Percentiles rank a stretch among this genome's conserved stretches.
Evolutionary conservation across 2,888 invertebrate species (phyloP).

Genomic region (Drosophila affinis): DNA sequence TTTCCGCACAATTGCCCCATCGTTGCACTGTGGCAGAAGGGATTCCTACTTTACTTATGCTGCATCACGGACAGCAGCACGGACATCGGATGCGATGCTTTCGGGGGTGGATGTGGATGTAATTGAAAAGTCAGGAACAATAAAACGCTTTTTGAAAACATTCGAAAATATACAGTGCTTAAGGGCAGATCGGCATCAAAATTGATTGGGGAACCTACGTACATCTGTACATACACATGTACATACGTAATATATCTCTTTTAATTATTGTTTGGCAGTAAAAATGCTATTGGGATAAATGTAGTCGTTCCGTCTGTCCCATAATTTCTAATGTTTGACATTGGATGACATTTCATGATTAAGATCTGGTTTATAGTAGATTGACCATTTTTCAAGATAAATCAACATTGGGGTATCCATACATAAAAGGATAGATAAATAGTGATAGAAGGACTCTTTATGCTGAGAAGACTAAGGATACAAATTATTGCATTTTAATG

Average conservation of each 20-base stretch:
- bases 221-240: not conserved
- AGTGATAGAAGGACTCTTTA: not conserved
- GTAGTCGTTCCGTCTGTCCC: no score
- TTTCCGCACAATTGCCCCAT: conserved; percentile 80
- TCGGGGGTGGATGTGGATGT: conserved; percentile 25
- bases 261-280: not conserved
- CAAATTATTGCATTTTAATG: not conserved
- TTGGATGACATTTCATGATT: not conserved
- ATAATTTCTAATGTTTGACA: not conserved
- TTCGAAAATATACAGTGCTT: conserved; percentile 4
- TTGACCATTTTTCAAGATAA: no score
- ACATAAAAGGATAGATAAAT: no score
- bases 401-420: no score
- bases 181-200: conserved; percentile 2
- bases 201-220: conserved; percentile 8
- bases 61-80: conserved; percentile 50
- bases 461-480: not conserved
- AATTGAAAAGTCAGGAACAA: conserved; percentile 33
- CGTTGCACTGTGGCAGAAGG: conserved; percentile 68
- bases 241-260: not conserved
- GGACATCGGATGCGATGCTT: conserved; percentile 55
- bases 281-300: not conserved
- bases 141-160: conserved; percentile 12
- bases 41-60: conserved; percentile 40
- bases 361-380: no score